Evolutionary conservation across 1,140 invertebrate genomes (phyloP), one percentile per base, ranked within the genome.

Genomic region (Drosophila malerkotliana): DNA sequence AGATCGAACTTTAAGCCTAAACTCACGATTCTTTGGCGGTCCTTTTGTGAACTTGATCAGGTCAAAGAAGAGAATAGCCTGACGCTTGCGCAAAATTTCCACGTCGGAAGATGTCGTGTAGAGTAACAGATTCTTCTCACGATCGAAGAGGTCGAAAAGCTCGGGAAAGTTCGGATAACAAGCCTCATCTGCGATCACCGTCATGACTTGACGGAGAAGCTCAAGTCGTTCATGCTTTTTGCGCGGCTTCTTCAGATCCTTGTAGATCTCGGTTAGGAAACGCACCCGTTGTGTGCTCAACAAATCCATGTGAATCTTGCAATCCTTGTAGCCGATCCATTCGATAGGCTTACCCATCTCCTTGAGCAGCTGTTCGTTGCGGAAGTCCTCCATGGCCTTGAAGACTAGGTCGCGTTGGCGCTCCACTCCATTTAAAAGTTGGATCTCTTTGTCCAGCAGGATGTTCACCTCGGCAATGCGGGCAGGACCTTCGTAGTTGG

Each of bases 401-500:
- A 52, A 72, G 0, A 92, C 78, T 0, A 91, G 54, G 12, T 68
- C 52, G 2, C 79, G 74, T 37, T 94, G 92, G 14, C 92, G 92
- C 37, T 94, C 94, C 15, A 95, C 92, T 2, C 92, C 92, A 32
- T 92, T 93, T 1, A 95, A 76, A 75, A 94, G 91, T 53, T 93
- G 91, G n/a, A 94, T 93, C 57, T 94, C 94, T 74, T 93, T 94
- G 24, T 94, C 92, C 2, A 95, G 85, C 24, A 94, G 78, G 24
- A 92, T 79, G 61, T 92, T 93, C 57, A 94, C 93, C 78, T 93
- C 93, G 0, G 94, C 92, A 2, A 93, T 92, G 62, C 93, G 93
- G 0, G 93, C 89, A 1, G 92, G 92, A 3, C 92, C 92, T 21
- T 93, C 93, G 64, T 93, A 92, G 56, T 91, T 91, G 7, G 75